Evolutionary conservation across 2,113 vertebrate genomes (phyloP), one percentile per base, ranked within the genome.

Genomic region (Pionites leucogaster): DNA sequence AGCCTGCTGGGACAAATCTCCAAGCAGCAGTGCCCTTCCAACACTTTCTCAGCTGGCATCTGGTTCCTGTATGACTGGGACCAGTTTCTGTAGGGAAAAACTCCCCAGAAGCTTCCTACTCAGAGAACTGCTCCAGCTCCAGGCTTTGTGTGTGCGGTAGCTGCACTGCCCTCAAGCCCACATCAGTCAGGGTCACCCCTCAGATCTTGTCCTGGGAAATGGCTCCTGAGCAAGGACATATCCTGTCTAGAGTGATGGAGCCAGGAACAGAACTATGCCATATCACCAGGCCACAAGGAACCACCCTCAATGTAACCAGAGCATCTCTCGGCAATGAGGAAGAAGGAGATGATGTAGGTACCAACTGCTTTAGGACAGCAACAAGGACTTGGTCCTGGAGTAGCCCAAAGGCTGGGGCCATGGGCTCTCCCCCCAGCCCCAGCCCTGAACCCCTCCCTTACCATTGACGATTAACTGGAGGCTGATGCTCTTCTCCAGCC

Each of bases 401-500:
- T 60, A 93, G 42, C 55, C 29, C 76, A 70, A 50, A 78, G 33
- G 39, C 46, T 47, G 39, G 59, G 37, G 24, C 55, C 22, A 7
- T 22, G 52, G 68, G 57, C n/a, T 70, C 8, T 42, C 13, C 49
- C 16, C 18, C 5, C 1, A 0, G 12, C 17, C 63, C 18, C 24
- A 84, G 65, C 33, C 37, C 81, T 8, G 10, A 5, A 37, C 15
- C 20, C 10, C 5, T 69, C 65, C 52, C 93, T 97, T 99, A 99
- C 99, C 99, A 1, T 99, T 99, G 95, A 99, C 98, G 0, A 99
- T 95, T 75, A 99, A 97, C 52, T 98, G 98, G 95, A 99, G 98
- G 97, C 98, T 99, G 94, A 99, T 98, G 89, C 78, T 98, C 90
- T 93, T 97, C 95, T 98, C 98, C 93, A 99, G 98, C 41, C 89